Base-by-base conservation (phyloP, 2,888 invertebrate genomes). In the Bombyx huttoni region DNA sequence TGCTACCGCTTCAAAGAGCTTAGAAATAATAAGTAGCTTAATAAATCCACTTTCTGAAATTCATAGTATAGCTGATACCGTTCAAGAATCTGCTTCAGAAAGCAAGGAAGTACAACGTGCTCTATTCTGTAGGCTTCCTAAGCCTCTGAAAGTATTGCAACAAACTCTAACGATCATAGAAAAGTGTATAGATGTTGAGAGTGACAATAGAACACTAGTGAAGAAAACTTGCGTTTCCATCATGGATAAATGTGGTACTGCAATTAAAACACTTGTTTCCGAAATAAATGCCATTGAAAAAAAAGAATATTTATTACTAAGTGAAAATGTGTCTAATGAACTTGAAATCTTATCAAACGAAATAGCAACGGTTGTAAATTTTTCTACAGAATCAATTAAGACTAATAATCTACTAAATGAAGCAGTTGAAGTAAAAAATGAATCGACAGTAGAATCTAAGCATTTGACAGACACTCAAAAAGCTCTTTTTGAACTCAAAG, bases 171-270 rank as follows among this genome's bases (percentile, higher is more conserved):
- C 91, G 13, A 90, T 92, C 1, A 90, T 93, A 46, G 91, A 93
- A 70, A 92, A 92, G 68, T 93, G 93, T 65, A 89, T 92, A 46
- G 92, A 91, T 62, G 89, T 92, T 59, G 92, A 92, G 71, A 91
- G 91, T 59, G 91, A 90, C 46, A 92, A 90, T 10, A 91, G 90
- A 52, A 93, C 93, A 0, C 75, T 93, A 8, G 92, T 93, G 1
- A 92, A 92, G 66, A 89, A 91, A 65, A 92, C 93, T 0, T 93
- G 93, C 68, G 89, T 91, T 12, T 91, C 91, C 60, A 90, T 93
- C 54, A 81, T 93, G 53, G 91, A 92, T 61, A 90, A 85, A 33
- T 90, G 91, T 53, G 90, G 91, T 3, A 75, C 81, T 49, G 86
- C 91, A 56, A 76, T 93, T 57, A 86, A 90, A 49, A 82, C 88